These are phyloP conservation scores for Drosophila longiperda DNA, from an alignment of 2,888 invertebrate genomes.

Conservation along the genomic window DNA sequence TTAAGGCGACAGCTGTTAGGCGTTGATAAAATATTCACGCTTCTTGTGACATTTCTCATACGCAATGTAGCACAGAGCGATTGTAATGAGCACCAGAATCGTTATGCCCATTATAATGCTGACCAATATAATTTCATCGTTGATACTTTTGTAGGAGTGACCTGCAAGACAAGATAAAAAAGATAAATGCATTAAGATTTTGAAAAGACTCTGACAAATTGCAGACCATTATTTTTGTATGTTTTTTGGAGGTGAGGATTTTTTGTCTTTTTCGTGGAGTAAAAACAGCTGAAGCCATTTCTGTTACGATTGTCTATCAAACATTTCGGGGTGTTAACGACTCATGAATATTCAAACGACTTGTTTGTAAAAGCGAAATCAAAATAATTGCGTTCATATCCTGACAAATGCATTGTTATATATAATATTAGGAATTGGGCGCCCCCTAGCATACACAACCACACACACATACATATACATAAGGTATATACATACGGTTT, in stretches of 20 bases:
- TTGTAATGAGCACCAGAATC: slow-evolving; percentile 91
- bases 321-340: slow-evolving; percentile 37
- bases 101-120: slow-evolving; percentile 94
- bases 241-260: not conserved
- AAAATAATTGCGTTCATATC: slow-evolving; percentile 20
- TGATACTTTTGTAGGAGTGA: slow-evolving; percentile 91
- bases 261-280: slow-evolving; percentile 7
- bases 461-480: slow-evolving; percentile 11
- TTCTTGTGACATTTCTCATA: slow-evolving; percentile 90
- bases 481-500: slow-evolving; percentile 3
- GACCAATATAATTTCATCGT: slow-evolving; percentile 94
- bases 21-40: slow-evolving; percentile 89
- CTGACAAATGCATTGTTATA: slow-evolving; percentile 60
- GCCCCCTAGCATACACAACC: slow-evolving; percentile 14
- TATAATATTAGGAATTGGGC: slow-evolving; percentile 46
- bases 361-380: slow-evolving; percentile 12
- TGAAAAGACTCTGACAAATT: slow-evolving; percentile 42
- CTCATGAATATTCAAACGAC: slow-evolving; percentile 55
- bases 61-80: slow-evolving; percentile 92
- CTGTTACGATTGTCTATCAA: slow-evolving; percentile 39
- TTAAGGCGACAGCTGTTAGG: slow-evolving; percentile 83
- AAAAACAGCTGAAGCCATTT: slow-evolving; percentile 16
- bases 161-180: slow-evolving; percentile 86
- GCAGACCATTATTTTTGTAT: slow-evolving; percentile 22
- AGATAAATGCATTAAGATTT: slow-evolving; percentile 33